Base-by-base conservation (phyloP, 1,140 invertebrate species). In the Charaxes varanes region DNA sequence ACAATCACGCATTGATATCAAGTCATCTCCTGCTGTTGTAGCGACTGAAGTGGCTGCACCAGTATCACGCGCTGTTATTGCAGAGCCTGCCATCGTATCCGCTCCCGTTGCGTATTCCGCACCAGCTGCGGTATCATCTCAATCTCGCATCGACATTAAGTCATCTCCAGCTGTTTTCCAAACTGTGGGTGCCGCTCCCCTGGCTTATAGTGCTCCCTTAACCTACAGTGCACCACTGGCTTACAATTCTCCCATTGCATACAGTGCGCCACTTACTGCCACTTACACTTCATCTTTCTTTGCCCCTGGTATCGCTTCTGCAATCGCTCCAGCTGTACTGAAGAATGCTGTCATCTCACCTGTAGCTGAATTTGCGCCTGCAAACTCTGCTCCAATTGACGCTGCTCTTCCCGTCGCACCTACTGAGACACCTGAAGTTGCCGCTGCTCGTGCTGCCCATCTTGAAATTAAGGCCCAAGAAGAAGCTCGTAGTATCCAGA, bases 401-500 rank as follows among this genome's bases (percentile, higher is more conserved):
- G 55, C 48, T 13, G 10, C 26, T 5, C 23, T 53, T 2, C 61
- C 69, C 16, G 58, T 62, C 16, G 62, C 63, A 10, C 65, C 65
- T 6, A 33, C 65, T 15, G 82, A 81, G 36, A 77, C 82, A 16
- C 69, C 77, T 23, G 83, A 82, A 53, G 83, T 86, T 10, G 66
- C 83, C 30, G 80, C 83, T 27, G 85, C 85, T 34, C 80, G 83
- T 44, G 74, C 79, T 32, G 73, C 82, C 18, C 78, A 83, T 46
- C 52, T 73, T 10, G 61, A 73, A 56, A 69, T 74, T 8, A 73
- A 81, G 31, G 64, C 76, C 16, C 43, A 72, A 3, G 51, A 58
- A 24, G 69, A 63, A 27, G 54, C 60, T 35, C 78, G 83, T 34
- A 41, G 68, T 14, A 62, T 82, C 34, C 27, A 65, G 10, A 80